A percentile compares a stretch with the other conserved stretches of the same genome.
Conservation (phyloP, 2,888 invertebrate species). For the Ecdyonurus torrentis region DNA sequence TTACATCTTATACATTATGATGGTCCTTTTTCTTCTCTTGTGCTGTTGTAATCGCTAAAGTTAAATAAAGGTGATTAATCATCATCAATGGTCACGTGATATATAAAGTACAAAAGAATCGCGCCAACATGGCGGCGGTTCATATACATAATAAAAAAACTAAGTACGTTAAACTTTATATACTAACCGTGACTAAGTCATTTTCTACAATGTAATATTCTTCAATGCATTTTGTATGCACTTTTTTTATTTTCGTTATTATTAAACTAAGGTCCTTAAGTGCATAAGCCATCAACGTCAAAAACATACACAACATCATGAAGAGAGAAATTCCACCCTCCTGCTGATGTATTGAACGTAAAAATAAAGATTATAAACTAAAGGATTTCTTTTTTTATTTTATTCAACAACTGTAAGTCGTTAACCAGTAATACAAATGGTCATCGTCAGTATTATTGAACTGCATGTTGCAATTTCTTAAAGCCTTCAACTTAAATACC, state of each 20-base stretch:
- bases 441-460: not conserved
- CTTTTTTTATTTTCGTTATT: no score
- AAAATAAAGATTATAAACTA: not conserved
- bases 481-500: no score
- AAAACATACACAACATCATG: no score
- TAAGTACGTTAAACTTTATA: not conserved
- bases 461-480: not conserved
- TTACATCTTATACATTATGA: no score
- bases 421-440: not conserved
- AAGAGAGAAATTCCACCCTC: no score
- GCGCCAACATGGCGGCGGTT: no score
- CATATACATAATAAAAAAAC: no score
- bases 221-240: not conserved
- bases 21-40: no score
- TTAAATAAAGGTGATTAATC: not conserved
- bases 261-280: not conserved
- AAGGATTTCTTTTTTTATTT: no score
- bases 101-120: not conserved
- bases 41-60: no score
- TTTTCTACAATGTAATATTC: no score
- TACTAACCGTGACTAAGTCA: not conserved
- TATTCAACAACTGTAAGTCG: no score
- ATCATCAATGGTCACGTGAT: not conserved
- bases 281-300: not conserved
- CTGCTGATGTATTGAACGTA: not conserved